Evolutionary conservation across 2,113 vertebrate genomes (phyloP), one percentile per base, ranked within the genome.

Genomic region (Peromyscus californicus): DNA sequence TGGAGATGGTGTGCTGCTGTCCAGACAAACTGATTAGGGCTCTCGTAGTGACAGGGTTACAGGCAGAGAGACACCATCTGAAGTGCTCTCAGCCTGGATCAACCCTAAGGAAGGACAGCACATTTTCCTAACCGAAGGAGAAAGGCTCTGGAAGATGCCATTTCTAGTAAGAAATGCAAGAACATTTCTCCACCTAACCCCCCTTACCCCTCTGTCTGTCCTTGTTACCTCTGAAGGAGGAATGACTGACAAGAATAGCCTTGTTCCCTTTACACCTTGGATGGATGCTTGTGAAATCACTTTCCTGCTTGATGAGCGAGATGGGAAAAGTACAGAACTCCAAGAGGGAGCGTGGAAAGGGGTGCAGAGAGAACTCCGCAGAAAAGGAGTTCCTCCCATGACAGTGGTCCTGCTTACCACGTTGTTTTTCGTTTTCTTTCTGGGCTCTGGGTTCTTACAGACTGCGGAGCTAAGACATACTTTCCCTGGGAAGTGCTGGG

Each of bases 41-140:
- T 48, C 7, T 57, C 17, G 39, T 91, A 48, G 87, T 63, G 79
- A 93, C 48, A 61, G 45, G 39, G 90, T 70, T 84, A 13, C 6
- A 96, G 74, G 33, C 36, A 89, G 26, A 74, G 78, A 92, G 70
- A 61, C 31, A 51, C 6, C 6, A 69, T 72, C 93, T 76, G 19
- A 96, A 92, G 63, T 33, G 17, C 69, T 95, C 12, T 85, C 57
- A 63, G 82, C 74, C 42, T 45, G 61, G 78, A 54, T 86, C 9
- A 89, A 17, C 42, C 10, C 65, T 86, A 63, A 63, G 70, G 84
- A 95, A 96, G 76, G 74, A 76, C 61, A 92, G 21, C 29, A 12
- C 2, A 12, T 59, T 85, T 92, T 92, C 92, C 75, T 86, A 85
- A 72, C 42, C 59, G 76, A 80, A 84, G 83, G 94, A 96, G 93